Conservation (phyloP, 1,140 invertebrate genomes). For the Chlorops oryzae region DNA sequence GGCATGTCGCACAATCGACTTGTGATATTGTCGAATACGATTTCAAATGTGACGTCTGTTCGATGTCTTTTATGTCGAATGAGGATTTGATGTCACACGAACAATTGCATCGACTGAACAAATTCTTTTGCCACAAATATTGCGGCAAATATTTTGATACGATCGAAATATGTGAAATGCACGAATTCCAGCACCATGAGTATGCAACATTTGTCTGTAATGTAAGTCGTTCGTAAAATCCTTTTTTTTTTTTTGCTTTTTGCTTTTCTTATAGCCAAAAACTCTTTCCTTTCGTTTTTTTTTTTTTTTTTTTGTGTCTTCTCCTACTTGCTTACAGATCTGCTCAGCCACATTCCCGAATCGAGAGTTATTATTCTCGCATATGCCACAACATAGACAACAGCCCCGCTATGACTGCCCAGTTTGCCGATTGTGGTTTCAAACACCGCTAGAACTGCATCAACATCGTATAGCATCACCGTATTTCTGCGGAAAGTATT, state of each 20-base stretch:
- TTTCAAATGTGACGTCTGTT: conserved; percentile 39
- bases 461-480: conserved; percentile 37
- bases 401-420: conserved; percentile 41
- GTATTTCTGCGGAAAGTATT: conserved; percentile 42
- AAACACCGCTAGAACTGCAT: conserved; percentile 33
- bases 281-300: neutral
- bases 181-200: conserved; percentile 43
- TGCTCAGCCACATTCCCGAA: conserved; percentile 32
- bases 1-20: conserved; percentile 35
- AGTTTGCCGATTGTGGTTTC: conserved; percentile 41
- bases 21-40: conserved; percentile 42
- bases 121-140: conserved; percentile 43
- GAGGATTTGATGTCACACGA: conserved; percentile 37
- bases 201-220: conserved; percentile 43
- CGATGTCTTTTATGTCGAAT: conserved; percentile 39
- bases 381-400: conserved; percentile 37
- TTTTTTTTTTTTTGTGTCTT: too few species aligned
- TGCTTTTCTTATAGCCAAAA: conserved; percentile 5
- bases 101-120: conserved; percentile 30
- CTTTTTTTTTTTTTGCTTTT: neutral
- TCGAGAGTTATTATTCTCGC: conserved; percentile 33
- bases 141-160: conserved; percentile 40
- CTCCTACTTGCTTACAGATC: too few species aligned
- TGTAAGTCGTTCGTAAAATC: conserved; percentile 29
- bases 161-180: conserved; percentile 36